Evolutionary conservation across 2,113 vertebrate species (phyloP), one percentile per base, ranked within the genome.

Genomic region (Bufo gargarizans): DNA sequence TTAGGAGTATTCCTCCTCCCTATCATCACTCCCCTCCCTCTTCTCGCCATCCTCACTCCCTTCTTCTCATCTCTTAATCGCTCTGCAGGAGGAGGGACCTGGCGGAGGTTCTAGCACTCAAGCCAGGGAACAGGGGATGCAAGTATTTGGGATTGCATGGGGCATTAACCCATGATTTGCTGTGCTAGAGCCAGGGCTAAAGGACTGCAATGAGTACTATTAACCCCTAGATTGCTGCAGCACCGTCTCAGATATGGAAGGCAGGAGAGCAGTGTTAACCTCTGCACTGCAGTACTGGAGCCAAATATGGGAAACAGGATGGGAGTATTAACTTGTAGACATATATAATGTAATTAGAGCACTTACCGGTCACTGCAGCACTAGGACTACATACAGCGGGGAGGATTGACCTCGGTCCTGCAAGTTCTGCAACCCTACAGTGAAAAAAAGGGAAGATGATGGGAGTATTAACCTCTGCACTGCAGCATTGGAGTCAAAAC

Each of bases 21-120:
- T 87, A 81, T 89, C 80, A 47, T 82, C 59, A 6, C 81, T 82
- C 89, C 91, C 91, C 91, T 89, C 90, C 72, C 33, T 72, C 43
- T 43, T 17, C 90, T 86, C 90, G 90, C 90, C 91, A 77, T 84
- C 85, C 90, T 78, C 58, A 90, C 89, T 91, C 90, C 91, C 87
- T 87, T 84, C 89, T 82, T 69, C 56, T 65, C 87, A 88, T 77
- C 69, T 88, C 55, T 58, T 88, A 83, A 83, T 82, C 69, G 67
- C 65, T 88, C 79, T 88, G 87, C 86, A 88, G 86, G 86, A 88
- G 86, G 87, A 88, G 87, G 79, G 86, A 82, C 53, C 77, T 71
- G 77, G 74, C 49, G 65, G 67, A 74, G 67, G 55, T 80, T 83
- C 79, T 56, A 88, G 63, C 61, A 43, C 76, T 79, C 59, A 77